Evolutionary conservation across 2,797 vertebrate genomes (phyloP), one percentile per base, ranked within the genome.

Genomic region (Protosalanx chinensis): DNA sequence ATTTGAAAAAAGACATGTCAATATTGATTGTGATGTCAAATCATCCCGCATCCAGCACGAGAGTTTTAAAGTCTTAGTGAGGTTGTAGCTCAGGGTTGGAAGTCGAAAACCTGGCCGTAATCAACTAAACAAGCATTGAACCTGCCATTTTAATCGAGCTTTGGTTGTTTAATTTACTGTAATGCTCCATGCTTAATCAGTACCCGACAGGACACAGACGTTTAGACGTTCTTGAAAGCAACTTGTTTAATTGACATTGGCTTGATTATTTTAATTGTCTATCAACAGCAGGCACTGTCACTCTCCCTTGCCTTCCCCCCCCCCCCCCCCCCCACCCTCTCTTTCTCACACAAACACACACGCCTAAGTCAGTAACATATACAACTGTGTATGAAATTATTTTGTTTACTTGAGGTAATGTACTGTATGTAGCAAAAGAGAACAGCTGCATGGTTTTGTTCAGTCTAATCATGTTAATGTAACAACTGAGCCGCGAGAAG

Each of bases 251-350:
- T 67, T 67, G 49, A 49, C 16, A 15, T 3, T 67, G 29, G 27
- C 27, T 53, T 67, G 49, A 67, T 67, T 49, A 67, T 18, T 32
- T 53, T n/a, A 49, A 65, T 65, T 49, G 23, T 65, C 6, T 6
- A 56, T 30, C 23, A 67, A 53, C 65, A 27, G 23, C 58, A 60
- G 3, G 23, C 58, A 60, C 51, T n/a, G 51, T n/a, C 58, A 60
- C 27, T 27, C 58, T 27, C 8, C 8, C 7, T 12, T 12, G 10
- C 41, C 41, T 12, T 46, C 13, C 8, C 37, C 37, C 37, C 35
- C 33, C 33, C 33, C 4, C 33, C 33, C n/a, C 10, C 37, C 3
- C 41, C 13, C 10, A 46, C 41, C 12, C 41, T 13, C 41, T 46
- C 41, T 46, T 46, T 46, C 41, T 46, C 20, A 60, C 58, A 60